A percentile compares a stretch with the other conserved stretches of the same genome.
These are phyloP conservation scores for Baryphthengus martii DNA, from an alignment of 2,113 vertebrate genomes.

Conservation along the genomic window DNA sequence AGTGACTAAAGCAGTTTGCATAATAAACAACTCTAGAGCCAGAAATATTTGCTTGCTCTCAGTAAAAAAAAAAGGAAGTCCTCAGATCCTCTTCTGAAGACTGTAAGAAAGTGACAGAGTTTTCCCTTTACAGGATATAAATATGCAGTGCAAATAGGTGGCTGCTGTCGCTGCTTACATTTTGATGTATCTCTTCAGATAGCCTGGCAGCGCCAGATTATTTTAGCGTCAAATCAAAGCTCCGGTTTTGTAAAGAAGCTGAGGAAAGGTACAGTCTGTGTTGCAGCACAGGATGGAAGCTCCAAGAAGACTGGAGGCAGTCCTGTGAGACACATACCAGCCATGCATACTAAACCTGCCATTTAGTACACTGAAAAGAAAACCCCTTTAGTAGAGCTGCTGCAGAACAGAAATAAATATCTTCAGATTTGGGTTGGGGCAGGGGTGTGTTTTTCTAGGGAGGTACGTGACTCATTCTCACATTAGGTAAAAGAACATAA, in stretches of 20 bases:
- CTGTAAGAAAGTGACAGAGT: conserved; percentile 46
- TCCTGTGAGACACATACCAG: conserved; percentile 46
- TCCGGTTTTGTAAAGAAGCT: conserved; percentile 34
- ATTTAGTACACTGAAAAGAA: not conserved
- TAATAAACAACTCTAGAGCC: conserved; percentile 52
- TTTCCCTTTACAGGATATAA: conserved; percentile 48
- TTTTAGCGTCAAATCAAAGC: conserved; percentile 65
- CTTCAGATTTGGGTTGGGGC: not conserved
- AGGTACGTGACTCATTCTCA: not conserved
- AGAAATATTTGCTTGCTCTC: conserved; percentile 51
- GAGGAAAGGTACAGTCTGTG: conserved; percentile 51
- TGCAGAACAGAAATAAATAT: not conserved
- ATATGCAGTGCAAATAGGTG: conserved; percentile 61
- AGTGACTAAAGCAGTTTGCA: conserved; percentile 53
- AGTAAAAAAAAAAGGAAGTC: conserved; percentile 64
- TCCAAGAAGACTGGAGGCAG: conserved; percentile 42
- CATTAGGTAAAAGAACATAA: not conserved
- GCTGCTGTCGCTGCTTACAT: conserved; percentile 46
- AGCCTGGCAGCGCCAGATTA: conserved; percentile 49
- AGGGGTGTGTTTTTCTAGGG: not conserved
- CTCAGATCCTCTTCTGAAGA: conserved; percentile 62
- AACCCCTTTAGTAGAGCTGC: not conserved
- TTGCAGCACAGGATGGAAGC: conserved; percentile 49
- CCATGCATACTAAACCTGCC: conserved; percentile 44
- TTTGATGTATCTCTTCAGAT: conserved; percentile 56